These are phyloP conservation scores for Cataglyphis altisquamis DNA, from an alignment of 2,888 invertebrate species.

Conservation along the genomic window DNA sequence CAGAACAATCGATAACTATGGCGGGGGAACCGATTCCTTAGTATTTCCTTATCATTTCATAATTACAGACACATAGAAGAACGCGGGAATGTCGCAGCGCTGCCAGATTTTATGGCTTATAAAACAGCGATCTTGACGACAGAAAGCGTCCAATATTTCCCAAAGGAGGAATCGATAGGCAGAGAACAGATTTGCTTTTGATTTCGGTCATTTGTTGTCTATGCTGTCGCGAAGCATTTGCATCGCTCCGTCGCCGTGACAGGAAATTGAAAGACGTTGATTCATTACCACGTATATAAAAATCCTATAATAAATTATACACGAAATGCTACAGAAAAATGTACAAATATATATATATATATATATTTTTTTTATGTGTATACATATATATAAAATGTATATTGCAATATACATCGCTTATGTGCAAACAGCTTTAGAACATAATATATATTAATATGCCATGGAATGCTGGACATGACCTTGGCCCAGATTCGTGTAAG, in stretches of 20 bases:
- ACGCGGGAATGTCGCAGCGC: slow-evolving; percentile 1
- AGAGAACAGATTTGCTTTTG: slow-evolving; percentile 43
- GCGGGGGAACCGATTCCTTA: slow-evolving; percentile 40
- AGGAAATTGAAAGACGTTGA: slow-evolving; percentile 27
- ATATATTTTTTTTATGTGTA: too few relatives aligned
- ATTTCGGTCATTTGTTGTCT: slow-evolving; percentile 40
- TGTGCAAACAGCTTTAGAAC: not conserved
- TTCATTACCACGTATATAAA: slow-evolving; percentile 6
- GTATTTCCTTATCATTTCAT: slow-evolving; percentile 59
- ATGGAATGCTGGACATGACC: not conserved
- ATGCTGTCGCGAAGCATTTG: slow-evolving; percentile 19
- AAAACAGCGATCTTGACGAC: slow-evolving; percentile 16
- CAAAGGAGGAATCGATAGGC: not conserved
- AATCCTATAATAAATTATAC: not conserved
- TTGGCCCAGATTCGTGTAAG: slow-evolving; percentile 5
- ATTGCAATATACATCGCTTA: slow-evolving; percentile 9
- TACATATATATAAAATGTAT: too few relatives aligned
- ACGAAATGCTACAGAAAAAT: not conserved
- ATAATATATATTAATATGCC: slow-evolving; percentile 9
- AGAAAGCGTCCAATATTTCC: not conserved
- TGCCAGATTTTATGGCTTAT: slow-evolving; percentile 41
- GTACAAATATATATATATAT: not conserved
- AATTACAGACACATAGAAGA: slow-evolving; percentile 32
- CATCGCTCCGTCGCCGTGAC: slow-evolving; percentile 4
- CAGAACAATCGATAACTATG: slow-evolving; percentile 52